Evolutionary conservation across 1,140 invertebrate species (phyloP).

Genomic region (Pseudoatta argentina): DNA sequence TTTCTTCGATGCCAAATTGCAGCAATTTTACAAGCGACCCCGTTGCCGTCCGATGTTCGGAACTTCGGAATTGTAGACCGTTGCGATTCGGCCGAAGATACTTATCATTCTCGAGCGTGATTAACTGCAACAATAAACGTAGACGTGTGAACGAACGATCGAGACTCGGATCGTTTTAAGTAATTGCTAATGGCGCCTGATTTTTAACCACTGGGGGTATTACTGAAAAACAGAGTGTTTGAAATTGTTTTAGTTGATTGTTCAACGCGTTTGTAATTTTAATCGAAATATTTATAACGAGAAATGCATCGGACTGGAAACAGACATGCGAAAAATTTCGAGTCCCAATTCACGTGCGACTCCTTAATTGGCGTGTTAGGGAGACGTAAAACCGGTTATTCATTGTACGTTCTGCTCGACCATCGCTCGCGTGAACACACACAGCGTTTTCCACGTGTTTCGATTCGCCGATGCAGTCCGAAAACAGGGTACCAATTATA

Average conservation of each 20-base stretch:
- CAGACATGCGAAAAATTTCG: slow-evolving; percentile 56
- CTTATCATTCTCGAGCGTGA: not conserved
- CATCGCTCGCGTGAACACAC: slow-evolving; percentile 36
- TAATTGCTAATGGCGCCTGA: not conserved
- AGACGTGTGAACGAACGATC: not conserved
- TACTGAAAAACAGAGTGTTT: not conserved
- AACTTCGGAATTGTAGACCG: slow-evolving; percentile 37
- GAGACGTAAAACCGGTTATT: slow-evolving; percentile 45
- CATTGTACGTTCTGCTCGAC: slow-evolving; percentile 2
- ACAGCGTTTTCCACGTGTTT: slow-evolving; percentile 75
- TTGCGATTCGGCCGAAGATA: not conserved
- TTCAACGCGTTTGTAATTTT: slow-evolving; percentile 15
- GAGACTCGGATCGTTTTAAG: not conserved
- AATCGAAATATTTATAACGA: slow-evolving; percentile 23
- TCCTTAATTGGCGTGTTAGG: slow-evolving; percentile 53
- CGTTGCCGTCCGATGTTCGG: slow-evolving; percentile 62
- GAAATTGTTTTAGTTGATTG: not conserved
- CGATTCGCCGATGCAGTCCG: slow-evolving; percentile 57
- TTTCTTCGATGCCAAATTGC: slow-evolving; percentile 46
- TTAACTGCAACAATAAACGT: not conserved
- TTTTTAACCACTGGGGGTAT: not conserved
- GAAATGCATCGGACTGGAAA: not conserved
- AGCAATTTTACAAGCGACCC: slow-evolving; percentile 47
- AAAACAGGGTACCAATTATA: slow-evolving; percentile 78
- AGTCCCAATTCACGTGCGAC: slow-evolving; percentile 65